Conservation (phyloP, 2,888 invertebrate genomes). For the Mactromeris polynyma region DNA sequence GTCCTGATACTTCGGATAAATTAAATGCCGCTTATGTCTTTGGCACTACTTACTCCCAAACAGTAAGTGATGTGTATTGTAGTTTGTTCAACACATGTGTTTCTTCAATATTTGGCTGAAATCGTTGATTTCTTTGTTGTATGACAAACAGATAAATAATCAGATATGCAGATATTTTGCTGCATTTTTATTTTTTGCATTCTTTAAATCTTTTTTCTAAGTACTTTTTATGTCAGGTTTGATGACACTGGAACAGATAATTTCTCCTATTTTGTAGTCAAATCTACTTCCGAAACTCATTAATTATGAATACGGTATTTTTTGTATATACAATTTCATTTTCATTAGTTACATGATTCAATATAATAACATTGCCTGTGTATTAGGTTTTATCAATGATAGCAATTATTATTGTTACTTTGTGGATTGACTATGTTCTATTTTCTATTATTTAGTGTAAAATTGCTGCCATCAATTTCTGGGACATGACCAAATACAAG, state of each 20-base stretch:
- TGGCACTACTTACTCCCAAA: conserved; percentile 85
- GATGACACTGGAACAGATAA: no score
- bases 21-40: conserved; percentile 86
- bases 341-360: no score
- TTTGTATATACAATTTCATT: no score
- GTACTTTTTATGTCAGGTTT: no score
- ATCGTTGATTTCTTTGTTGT: background rate
- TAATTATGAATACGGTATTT: no score
- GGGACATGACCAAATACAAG: conserved; percentile 84
- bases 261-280: no score
- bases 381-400: no score
- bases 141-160: background rate
- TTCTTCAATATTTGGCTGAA: background rate
- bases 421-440: conserved; percentile 7
- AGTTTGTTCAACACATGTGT: background rate
- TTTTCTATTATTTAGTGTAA: conserved; percentile 75
- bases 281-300: no score
- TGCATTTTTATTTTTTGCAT: background rate
- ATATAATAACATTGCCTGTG: no score
- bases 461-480: conserved; percentile 84
- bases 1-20: conserved; percentile 78
- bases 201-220: background rate
- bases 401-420: background rate
- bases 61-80: conserved; percentile 73
- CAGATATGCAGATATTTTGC: background rate